A percentile compares a stretch with the other conserved stretches of the same genome.
Evolutionary conservation across 2,888 invertebrate genomes (phyloP).

Genomic region (Volucella inanis): DNA sequence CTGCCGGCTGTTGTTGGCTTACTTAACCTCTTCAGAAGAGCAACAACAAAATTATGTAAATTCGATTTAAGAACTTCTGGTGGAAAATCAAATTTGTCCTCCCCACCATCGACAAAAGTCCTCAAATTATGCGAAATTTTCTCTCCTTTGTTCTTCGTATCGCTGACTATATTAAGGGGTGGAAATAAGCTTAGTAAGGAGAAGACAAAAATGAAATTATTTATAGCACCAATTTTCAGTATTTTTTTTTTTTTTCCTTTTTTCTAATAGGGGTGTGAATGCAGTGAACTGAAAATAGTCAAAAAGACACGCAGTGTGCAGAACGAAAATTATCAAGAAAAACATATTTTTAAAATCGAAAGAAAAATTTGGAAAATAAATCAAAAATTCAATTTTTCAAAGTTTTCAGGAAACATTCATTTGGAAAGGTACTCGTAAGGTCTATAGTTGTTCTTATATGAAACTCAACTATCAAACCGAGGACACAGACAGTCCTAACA

Average conservation of each 20-base stretch:
- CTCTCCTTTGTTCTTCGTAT: slow-evolving; percentile 44
- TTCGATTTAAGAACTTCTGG: slow-evolving; percentile 73
- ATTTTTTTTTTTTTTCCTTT: slow-evolving; percentile 32
- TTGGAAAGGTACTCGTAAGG: too few species aligned
- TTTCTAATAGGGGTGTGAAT: slow-evolving; percentile 40
- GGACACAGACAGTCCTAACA: too few species aligned
- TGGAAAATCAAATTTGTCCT: slow-evolving; percentile 74
- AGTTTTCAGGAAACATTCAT: too few species aligned
- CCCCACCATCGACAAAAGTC: slow-evolving; percentile 57
- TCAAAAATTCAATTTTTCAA: too few species aligned
- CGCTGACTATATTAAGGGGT: slow-evolving; percentile 65
- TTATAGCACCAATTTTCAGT: slow-evolving; percentile 59
- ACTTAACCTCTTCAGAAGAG: slow-evolving; percentile 74
- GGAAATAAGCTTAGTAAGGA: slow-evolving; percentile 28
- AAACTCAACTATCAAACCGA: too few species aligned
- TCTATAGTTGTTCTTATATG: too few species aligned
- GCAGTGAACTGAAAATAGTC: not conserved
- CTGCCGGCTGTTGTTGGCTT: slow-evolving; percentile 71
- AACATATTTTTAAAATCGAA: not conserved
- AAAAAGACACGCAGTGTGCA: not conserved
- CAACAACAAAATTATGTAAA: slow-evolving; percentile 74
- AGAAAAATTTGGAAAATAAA: too few species aligned
- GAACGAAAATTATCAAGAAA: not conserved
- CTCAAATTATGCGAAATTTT: slow-evolving; percentile 63
- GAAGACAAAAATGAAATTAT: slow-evolving; percentile 60